Evolutionary conservation across 2,797 vertebrate genomes (phyloP), one percentile per base, ranked within the genome.

Genomic region (Tympanoctomys barrerae): DNA sequence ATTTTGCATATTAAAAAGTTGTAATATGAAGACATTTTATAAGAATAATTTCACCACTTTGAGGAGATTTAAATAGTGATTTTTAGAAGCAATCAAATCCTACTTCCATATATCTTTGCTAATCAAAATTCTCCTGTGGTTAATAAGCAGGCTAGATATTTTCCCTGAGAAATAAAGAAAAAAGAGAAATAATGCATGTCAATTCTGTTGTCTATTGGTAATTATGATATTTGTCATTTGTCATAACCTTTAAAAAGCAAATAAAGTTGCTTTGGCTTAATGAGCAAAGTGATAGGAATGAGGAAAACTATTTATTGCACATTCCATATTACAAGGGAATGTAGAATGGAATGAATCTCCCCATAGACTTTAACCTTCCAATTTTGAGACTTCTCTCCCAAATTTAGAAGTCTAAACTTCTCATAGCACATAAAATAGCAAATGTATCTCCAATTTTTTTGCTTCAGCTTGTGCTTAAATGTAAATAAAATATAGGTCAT

Each of bases 321-420:
- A 91, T 83, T 70, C 81, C 87, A 18, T 82, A 79, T 68, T 90
- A 96, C 57, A 92, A 92, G 94, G 71, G 94, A 97, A 97, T 97
- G 93, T 97, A 59, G 94, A 71, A 79, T 70, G 68, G 83, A 95
- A 80, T 94, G 80, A 85, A 16, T 39, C 95, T 64, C 31, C 92
- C 91, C 94, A 95, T 94, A 96, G 94, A 94, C n/a, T 86, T 52
- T 93, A 95, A 85, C 84, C 89, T 95, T 96, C 77, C 64, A n/a
- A 54, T 95, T 90, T 85, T 94, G 94, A 96, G 87, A 52, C 82
- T 90, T 90, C 52, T 46, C 81, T 80, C 88, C 73, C 79, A 89
- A 89, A 96, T 84, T 80, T 88, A 88, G 84, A 88, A 88, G 79
- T 28, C 89, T 87, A 24, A 94, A 49, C 52, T 95, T 91, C 78